Conservation (phyloP, 2,113 vertebrate genomes). For the Urocolius indicus region DNA sequence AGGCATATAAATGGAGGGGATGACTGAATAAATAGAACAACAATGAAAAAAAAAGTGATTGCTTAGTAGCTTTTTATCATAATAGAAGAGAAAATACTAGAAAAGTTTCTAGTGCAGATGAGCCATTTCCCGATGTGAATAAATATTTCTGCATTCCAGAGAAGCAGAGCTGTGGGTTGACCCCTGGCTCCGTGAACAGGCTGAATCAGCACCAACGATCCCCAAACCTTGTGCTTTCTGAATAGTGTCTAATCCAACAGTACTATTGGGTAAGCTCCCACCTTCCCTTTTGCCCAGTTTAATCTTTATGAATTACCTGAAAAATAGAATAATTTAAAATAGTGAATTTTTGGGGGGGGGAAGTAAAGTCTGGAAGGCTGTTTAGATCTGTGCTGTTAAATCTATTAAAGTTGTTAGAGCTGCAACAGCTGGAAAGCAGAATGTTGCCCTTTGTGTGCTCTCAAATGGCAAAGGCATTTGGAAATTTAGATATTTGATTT, state of each 20-base stretch:
- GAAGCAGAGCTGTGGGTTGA: conserved; percentile 59
- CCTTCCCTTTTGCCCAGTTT: conserved; percentile 50
- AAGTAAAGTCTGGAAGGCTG: neutral
- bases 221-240: conserved; percentile 52
- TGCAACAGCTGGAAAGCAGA: conserved; percentile 5
- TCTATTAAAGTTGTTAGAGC: conserved; percentile 38
- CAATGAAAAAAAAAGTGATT: neutral
- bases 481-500: conserved; percentile 38
- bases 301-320: conserved; percentile 47
- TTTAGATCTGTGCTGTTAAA: conserved; percentile 39
- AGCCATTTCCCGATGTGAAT: conserved; percentile 55
- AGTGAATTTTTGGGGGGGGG: neutral
- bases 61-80: neutral
- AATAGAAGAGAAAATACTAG: conserved; percentile 25
- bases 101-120: conserved; percentile 41
- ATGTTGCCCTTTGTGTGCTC: neutral
- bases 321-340: conserved; percentile 28
- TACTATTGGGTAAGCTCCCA: conserved; percentile 40
- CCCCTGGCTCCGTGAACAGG: conserved; percentile 42
- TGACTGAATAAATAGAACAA: neutral
- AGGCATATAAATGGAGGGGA: neutral
- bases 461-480: conserved; percentile 29
- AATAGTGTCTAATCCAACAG: neutral
- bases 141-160: conserved; percentile 68
- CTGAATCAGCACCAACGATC: conserved; percentile 61